Evolutionary conservation across 2,888 invertebrate genomes (phyloP).

Genomic region (Drosophila vallismaia): DNA sequence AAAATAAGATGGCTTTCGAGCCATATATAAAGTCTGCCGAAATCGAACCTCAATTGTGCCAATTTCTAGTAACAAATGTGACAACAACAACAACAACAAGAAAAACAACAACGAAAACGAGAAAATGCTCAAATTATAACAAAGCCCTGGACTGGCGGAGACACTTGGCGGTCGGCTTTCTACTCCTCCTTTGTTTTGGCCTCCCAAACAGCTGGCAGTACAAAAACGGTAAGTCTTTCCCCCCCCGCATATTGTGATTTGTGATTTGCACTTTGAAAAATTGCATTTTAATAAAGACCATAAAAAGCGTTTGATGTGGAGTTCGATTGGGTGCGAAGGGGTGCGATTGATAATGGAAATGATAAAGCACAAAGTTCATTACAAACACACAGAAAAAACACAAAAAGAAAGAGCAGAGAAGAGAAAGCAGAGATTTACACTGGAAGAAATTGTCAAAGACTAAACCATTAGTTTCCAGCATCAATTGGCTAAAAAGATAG

Average conservation of each 20-base stretch:
- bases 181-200: constrained; percentile 57
- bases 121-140: constrained; percentile 37
- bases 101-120: constrained; percentile 28
- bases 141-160: constrained; percentile 11
- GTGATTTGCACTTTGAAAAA: constrained; percentile 3
- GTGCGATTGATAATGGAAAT: constrained; percentile 12
- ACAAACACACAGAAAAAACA: constrained; percentile 40
- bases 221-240: constrained; percentile 64
- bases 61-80: constrained; percentile 38
- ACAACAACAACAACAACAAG: constrained; percentile 28
- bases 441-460: not conserved
- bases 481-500: no score
- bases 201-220: constrained; percentile 59
- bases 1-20: constrained; percentile 64
- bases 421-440: not conserved
- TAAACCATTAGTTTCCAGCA: no score
- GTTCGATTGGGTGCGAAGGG: constrained; percentile 13
- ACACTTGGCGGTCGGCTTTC: constrained; percentile 49
- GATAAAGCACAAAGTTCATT: constrained; percentile 47
- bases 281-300: not conserved
- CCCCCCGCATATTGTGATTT: no score
- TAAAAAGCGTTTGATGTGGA: constrained; percentile 28
- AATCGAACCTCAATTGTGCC: constrained; percentile 54
- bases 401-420: constrained; percentile 1
- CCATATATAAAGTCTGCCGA: constrained; percentile 51